These are phyloP conservation scores for Ephydatia muelleri DNA, from an alignment of 37 sponge, comb jelly and placozoan species.

Conservation along the genomic window DNA sequence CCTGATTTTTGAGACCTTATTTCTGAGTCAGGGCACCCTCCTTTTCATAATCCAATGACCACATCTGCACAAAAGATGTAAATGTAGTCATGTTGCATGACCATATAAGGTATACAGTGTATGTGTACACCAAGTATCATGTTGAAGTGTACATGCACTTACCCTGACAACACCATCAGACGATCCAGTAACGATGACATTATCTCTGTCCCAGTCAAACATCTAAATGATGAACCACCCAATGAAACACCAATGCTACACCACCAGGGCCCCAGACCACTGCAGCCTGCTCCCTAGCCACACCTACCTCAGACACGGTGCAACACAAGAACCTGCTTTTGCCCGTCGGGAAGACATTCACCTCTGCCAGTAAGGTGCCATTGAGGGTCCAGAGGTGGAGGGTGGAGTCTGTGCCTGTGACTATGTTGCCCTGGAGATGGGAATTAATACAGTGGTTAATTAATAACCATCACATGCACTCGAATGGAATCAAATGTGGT, in stretches of 20 bases:
- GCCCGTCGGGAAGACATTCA: background rate
- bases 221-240: slow-evolving; percentile 38
- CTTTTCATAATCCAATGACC: slow-evolving; percentile 44
- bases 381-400: background rate
- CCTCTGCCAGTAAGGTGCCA: background rate
- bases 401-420: slow-evolving; percentile 24
- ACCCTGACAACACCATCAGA: slow-evolving; percentile 94
- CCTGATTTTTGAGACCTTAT: background rate
- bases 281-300: background rate
- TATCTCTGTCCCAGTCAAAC: slow-evolving; percentile 91
- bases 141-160: slow-evolving; percentile 19
- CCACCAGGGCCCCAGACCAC: background rate
- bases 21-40: slow-evolving; percentile 13
- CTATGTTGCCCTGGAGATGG: background rate
- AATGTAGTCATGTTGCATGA: background rate
- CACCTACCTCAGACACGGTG: background rate
- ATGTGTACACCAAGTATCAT: background rate
- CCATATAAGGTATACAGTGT: background rate
- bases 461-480: no score
- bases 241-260: no score
- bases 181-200: slow-evolving; percentile 93
- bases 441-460: no score
- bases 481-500: no score
- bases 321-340: background rate
- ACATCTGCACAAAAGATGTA: slow-evolving; percentile 34